Base-by-base conservation (phyloP, 2,888 invertebrate species). In the Heliconius cydno region DNA sequence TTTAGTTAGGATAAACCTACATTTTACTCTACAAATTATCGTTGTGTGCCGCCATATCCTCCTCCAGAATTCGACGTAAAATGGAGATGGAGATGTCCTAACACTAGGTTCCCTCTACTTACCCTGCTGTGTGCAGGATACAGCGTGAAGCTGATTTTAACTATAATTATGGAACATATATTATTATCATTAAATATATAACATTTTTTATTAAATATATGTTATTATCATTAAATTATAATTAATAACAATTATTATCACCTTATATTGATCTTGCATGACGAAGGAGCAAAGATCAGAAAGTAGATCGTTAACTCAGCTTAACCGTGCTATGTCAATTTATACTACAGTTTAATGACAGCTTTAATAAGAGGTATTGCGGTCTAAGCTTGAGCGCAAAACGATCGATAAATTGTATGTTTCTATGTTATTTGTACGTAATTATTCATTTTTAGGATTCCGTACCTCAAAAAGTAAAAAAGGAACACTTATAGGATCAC, bases 371-470 rank as follows among this genome's bases (percentile, higher is more conserved):
- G 68, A 78, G 74, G 75, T 79, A 78, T 82, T 82, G 80, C 82
- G 77, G 75, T 75, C 70, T 19, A 63, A 76, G 71, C 38, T 71
- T 78, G 81, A 81, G 81, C 81, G 82, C 80, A 84, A 83, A 84
- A 83, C 84, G 83, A 82, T 81, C 83, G 81, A 82, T 84, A 68
- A 63, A 65, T 80, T 65, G 22, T 76, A 28, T 67, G n/a, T 77
- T 77, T 28, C 76, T 79, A 73, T 52, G 76, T 60, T 25, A 57
- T 65, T 15, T 63, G 22, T 57, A 10, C 12, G 38, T 68, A 12
- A n/a, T 67, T 13, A 46, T 46, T 15, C 5, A 46, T 46, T 15
- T 15, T 46, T 46, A 46, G 15, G 15, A 6, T 15, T 15, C 15
- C 15, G 15, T 46, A 46, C 15, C 1, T 15, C 15, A 15, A 46